A percentile compares a stretch with the other conserved stretches of the same genome.
Conservation (phyloP, 2,888 invertebrate species). For the Melolontha melolontha region DNA sequence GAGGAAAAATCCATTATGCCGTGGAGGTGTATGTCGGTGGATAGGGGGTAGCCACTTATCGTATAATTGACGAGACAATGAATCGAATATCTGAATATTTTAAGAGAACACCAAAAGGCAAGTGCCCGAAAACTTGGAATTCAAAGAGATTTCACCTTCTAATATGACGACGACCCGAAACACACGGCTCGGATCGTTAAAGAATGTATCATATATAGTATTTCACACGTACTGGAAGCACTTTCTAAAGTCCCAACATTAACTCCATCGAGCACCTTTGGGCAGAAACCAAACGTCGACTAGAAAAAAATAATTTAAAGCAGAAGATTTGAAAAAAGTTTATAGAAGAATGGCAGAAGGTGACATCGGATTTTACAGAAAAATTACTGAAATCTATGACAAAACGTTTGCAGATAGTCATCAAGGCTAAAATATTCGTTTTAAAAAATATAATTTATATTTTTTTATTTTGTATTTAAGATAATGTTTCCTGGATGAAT, state of each 20-base stretch:
- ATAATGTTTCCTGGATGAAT: too few species aligned
- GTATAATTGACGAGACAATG: neutral
- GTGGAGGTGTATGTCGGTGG: too few species aligned
- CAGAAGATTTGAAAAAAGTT: neutral
- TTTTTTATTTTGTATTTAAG: too few species aligned
- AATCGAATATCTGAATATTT: conserved; percentile 1
- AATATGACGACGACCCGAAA: neutral
- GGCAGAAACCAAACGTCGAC: neutral
- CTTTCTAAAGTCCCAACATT: too few species aligned
- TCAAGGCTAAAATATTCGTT: neutral
- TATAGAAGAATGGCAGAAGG: too few species aligned
- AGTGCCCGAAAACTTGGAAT: neutral
- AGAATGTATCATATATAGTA: neutral
- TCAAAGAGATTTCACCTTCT: neutral
- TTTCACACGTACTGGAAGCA: too few species aligned
- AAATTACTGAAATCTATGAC: too few species aligned
- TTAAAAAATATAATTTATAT: too few species aligned
- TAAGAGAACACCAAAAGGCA: neutral
- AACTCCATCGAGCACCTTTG: conserved; percentile 1
- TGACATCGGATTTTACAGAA: too few species aligned
- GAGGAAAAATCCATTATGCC: too few species aligned
- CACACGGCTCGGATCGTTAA: conserved; percentile 1
- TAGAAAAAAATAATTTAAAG: neutral
- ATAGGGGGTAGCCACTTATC: neutral
- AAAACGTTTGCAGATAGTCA: neutral